phyloP scores from a whole-genome alignment of 2,113 vertebrate genomes.

The Micronisus gabar region DNA sequence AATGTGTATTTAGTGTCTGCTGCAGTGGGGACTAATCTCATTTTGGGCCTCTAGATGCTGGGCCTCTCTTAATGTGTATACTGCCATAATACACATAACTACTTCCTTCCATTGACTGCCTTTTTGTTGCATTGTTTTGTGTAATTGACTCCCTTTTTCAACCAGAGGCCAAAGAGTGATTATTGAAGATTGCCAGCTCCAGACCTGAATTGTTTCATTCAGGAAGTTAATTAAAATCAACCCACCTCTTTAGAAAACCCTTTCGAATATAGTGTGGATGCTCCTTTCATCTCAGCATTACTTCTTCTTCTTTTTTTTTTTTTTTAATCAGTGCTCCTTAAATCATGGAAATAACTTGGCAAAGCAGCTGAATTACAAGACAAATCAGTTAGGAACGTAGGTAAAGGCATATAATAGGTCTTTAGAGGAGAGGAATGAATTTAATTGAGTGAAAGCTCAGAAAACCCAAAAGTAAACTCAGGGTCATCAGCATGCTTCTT shows the following conservation, averaged over 20 bases:
- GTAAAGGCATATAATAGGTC: slow-evolving; percentile 45
- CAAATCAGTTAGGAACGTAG: slow-evolving; percentile 46
- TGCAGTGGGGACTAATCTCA: not conserved
- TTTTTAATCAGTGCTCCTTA: slow-evolving; percentile 40
- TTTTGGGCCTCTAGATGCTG: not conserved
- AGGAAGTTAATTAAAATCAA: slow-evolving; percentile 67
- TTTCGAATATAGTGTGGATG: slow-evolving; percentile 11
- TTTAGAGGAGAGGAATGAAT: slow-evolving; percentile 52
- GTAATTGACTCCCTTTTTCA: slow-evolving; percentile 61
- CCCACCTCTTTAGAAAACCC: slow-evolving; percentile 53
- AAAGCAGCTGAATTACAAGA: slow-evolving; percentile 56
- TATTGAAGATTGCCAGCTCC: slow-evolving; percentile 56
- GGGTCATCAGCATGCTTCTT: slow-evolving; percentile 42
- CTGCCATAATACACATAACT: slow-evolving; percentile 34
- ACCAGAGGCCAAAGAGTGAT: slow-evolving; percentile 53
- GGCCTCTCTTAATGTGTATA: not conserved
- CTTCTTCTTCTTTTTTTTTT: not conserved
- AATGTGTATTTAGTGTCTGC: not conserved
- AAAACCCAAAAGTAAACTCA: slow-evolving; percentile 40
- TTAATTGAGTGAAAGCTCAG: slow-evolving; percentile 51
- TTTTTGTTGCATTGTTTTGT: slow-evolving; percentile 52
- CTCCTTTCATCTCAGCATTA: slow-evolving; percentile 31
- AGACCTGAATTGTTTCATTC: slow-evolving; percentile 64
- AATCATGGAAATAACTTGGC: slow-evolving; percentile 65
- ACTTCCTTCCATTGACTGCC: slow-evolving; percentile 56